Evolutionary conservation across 2,888 invertebrate genomes (phyloP).

Genomic region (Barypeithes pellucidus): DNA sequence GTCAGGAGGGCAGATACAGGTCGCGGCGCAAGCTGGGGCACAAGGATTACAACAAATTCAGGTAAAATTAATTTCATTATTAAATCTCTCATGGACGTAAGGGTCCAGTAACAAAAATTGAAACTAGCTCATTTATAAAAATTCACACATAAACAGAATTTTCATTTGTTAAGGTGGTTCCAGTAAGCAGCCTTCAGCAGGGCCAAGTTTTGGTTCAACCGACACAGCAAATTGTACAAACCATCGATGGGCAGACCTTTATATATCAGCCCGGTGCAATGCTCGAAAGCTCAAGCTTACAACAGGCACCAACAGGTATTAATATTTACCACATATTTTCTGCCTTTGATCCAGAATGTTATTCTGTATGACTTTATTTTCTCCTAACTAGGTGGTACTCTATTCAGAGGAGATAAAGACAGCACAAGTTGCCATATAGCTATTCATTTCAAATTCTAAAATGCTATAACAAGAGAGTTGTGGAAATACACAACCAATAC

Average conservation of each 20-base stretch:
- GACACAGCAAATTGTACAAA: constrained; percentile 86
- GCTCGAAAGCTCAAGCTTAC: constrained; percentile 73
- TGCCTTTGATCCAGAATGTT: no score
- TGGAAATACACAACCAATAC: no score
- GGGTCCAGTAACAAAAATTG: no score
- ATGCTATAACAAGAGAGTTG: no score
- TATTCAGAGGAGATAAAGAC: no score
- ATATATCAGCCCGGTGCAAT: constrained; percentile 87
- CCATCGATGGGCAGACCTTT: constrained; percentile 93
- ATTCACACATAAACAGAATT: background rate
- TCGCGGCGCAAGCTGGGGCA: constrained; percentile 69
- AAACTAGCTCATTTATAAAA: no score
- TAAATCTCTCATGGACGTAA: no score
- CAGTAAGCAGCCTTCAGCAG: constrained; percentile 78
- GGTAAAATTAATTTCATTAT: no score
- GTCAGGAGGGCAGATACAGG: constrained; percentile 76
- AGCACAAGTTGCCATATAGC: no score
- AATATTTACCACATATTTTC: background rate
- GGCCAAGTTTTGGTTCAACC: constrained; percentile 76
- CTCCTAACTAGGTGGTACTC: no score
- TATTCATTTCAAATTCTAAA: no score
- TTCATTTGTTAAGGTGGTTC: constrained; percentile 75
- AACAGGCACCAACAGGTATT: constrained; percentile 75
- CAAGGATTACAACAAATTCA: constrained; percentile 82
- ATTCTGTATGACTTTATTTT: no score